phyloP scores from a whole-genome alignment of 2,888 invertebrate genomes.

The Cistogaster globosa region DNA sequence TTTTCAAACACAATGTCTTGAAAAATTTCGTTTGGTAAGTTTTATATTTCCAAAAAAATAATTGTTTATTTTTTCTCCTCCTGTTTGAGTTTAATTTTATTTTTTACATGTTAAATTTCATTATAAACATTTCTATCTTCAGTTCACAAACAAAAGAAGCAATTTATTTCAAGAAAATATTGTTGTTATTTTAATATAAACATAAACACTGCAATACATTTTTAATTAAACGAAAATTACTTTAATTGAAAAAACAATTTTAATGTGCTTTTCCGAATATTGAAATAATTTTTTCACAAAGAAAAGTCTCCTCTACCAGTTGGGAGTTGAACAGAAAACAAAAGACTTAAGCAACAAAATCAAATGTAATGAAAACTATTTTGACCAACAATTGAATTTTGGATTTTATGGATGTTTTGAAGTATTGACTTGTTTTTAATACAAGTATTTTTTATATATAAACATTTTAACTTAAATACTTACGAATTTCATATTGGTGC shows the following conservation, averaged over 20 bases:
- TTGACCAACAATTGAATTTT: conserved; percentile 23
- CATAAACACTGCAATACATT: background rate
- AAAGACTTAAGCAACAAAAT: conserved; percentile 65
- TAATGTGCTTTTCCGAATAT: background rate
- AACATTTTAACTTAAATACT: conserved; percentile 44
- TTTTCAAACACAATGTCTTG: too few relatives aligned
- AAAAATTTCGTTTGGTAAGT: too few relatives aligned
- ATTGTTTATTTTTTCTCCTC: too few relatives aligned
- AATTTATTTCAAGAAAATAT: conserved; percentile 9
- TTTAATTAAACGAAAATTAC: conserved; percentile 23
- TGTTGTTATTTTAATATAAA: background rate
- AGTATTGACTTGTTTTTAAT: conserved; percentile 38
- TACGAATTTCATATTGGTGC: conserved; percentile 72
- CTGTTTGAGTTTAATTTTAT: too few relatives aligned
- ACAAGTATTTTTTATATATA: background rate
- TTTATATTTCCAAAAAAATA: too few relatives aligned
- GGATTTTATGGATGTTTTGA: conserved; percentile 32
- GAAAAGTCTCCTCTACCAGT: background rate
- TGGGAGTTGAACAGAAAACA: conserved; percentile 32
- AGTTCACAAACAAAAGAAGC: background rate
- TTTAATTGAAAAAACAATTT: conserved; percentile 40
- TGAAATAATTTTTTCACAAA: too few relatives aligned
- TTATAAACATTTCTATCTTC: too few relatives aligned
- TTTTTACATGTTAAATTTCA: too few relatives aligned
- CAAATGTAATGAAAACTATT: background rate